Evolutionary conservation across 2,888 invertebrate genomes (phyloP), one percentile per base, ranked within the genome.

Genomic region (Euplexia lucipara): DNA sequence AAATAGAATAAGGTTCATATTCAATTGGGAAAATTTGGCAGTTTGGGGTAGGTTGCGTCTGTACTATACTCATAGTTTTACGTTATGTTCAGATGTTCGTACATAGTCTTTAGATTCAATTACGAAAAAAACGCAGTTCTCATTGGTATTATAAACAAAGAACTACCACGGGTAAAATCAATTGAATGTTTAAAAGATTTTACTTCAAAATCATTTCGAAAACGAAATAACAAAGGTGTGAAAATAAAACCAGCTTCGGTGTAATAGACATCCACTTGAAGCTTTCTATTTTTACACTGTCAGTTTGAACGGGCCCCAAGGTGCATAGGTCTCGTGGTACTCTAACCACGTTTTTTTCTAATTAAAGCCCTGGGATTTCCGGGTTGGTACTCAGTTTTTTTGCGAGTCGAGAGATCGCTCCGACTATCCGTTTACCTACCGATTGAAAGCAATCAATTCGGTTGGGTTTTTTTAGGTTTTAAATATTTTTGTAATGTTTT

Each of bases 201-300:
- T 1, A 18, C 1, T 22, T 22, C 26, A 1, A 8, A 3, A 18
- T n/a, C 1, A 18, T 10, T 30, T 26, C 9, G 2, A 5, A 45
- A 48, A 54, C 39, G 14, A 20, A 44, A 10, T 6, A 9, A 39
- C 20, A 0, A 8, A 44, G 14, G 45, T 75, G 70, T 42, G 34
- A 48, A 70, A 58, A 58, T 60, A 60, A 65, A 7, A 12, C 8
- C 52, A 59, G 45, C 8, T 22, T 64, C 88, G 84, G 91, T 92
- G 92, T 92, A 60, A 90, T 7, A 39, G 42, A 3, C 58, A 44
- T 57, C 74, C 65, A 70, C 78, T 81, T 77, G 74, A 81, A 71
- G 73, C 84, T 82, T 80, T 90, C 90, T 93, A 92, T 93, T 94
- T 93, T 91, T 90, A 88, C 84, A 79, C 86, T 84, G 90, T 88